Evolutionary conservation across 2,888 invertebrate species (phyloP), one percentile per base, ranked within the genome.

Genomic region (Aspidapion aeneum): DNA sequence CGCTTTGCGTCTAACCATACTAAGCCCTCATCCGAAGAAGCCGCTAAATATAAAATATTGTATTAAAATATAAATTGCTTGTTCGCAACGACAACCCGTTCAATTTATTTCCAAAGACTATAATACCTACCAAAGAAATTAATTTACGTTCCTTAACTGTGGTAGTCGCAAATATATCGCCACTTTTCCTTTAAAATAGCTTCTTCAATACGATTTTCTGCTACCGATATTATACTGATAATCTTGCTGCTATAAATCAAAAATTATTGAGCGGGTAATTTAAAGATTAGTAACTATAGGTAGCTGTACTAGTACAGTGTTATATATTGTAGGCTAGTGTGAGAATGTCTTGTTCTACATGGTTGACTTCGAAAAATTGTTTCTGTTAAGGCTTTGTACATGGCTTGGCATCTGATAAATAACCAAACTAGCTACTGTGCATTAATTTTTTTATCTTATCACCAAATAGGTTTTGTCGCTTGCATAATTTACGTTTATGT

Each of bases 361-460:
- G 35, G 35, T 35, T 35, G 35, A 12, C 35, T 35, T 35, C 5
- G 3, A 35, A 35, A 35, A 35, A 35, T 35, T 35, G 12, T 35
- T 35, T 35, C 12, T 35, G 35, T 35, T 35, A 12, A 35, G 35
- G 12, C 3, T 12, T 12, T n/a, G n/a, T 35, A 35, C 35, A 35
- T 35, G 35, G 35, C 12, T 7, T 35, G 3, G 35, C 35, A 35
- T 35, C 35, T 35, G 35, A 35, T 35, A 7, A 12, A n/a, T n/a
- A n/a, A n/a, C n/a, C 12, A 35, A 35, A 35, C 35, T 12, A 35
- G 35, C 35, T 35, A 35, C 35, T 35, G 35, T 7, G 3, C 35
- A 35, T 35, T 52, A 9, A 18, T 52, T 1, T 49, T 56, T 51
- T 18, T 22, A 18, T 63, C 60, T 80, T 87, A 89, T 87, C 89